Evolutionary conservation across 2,113 vertebrate species (phyloP).

Genomic region (Monopterus albus): DNA sequence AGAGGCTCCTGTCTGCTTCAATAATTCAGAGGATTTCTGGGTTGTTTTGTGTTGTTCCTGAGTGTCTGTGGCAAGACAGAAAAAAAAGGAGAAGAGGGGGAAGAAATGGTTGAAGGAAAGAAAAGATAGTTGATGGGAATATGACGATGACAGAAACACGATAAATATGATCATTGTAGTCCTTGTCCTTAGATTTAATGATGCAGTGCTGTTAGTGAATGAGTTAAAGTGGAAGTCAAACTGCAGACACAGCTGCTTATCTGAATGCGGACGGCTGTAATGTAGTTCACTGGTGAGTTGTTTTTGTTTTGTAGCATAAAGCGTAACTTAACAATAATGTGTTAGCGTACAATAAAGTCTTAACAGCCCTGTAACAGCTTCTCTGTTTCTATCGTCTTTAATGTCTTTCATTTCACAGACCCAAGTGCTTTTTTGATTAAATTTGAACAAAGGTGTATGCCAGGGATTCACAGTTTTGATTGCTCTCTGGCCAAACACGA

Average conservation of each 20-base stretch:
- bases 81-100: neutral
- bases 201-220: neutral
- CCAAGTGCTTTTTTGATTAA: neutral
- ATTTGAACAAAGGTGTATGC: too few species aligned
- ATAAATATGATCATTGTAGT: neutral
- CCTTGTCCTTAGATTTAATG: neutral
- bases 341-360: neutral
- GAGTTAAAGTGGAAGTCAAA: neutral
- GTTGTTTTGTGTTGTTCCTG: slow-evolving; percentile 18
- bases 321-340: neutral
- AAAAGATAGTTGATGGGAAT: neutral
- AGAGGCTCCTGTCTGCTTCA: slow-evolving; percentile 27
- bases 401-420: neutral
- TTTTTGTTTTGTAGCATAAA: neutral
- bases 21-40: slow-evolving; percentile 40
- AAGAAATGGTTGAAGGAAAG: neutral
- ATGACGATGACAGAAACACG: too few species aligned
- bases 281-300: neutral
- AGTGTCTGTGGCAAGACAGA: slow-evolving; percentile 6
- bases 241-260: neutral
- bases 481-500: too few species aligned
- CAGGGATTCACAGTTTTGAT: too few species aligned
- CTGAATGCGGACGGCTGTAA: neutral
- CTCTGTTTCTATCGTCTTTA: neutral
- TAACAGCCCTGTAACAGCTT: neutral